phyloP scores from a whole-genome alignment of 2,888 invertebrate genomes.

The Geotrupes spiniger region DNA sequence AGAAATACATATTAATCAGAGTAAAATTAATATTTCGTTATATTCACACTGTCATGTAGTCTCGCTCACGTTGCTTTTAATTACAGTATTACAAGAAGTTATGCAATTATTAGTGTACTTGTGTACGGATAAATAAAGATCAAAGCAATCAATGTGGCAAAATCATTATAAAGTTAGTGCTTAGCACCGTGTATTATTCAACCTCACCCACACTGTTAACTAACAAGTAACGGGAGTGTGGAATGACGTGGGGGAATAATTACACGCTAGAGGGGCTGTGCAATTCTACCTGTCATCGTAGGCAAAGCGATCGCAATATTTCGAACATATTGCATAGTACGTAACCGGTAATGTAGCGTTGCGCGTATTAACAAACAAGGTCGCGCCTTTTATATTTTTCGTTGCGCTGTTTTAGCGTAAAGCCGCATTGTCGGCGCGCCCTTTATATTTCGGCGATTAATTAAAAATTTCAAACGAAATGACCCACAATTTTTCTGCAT shows the following conservation, averaged over 20 bases:
- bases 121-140: conserved; percentile 13
- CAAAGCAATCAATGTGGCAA: conserved; percentile 15
- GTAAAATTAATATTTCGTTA: too few species aligned
- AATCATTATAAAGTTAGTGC: conserved; percentile 12
- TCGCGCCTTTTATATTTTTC: too few species aligned
- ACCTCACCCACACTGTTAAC: conserved; percentile 27
- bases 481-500: neutral
- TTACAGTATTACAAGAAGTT: too few species aligned
- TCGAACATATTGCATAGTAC: conserved; percentile 6
- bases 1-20: too few species aligned
- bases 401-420: neutral
- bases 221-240: conserved; percentile 27
- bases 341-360: too few species aligned
- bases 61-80: too few species aligned
- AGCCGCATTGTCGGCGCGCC: neutral
- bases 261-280: conserved; percentile 33
- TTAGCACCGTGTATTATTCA: conserved; percentile 24
- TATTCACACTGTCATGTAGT: too few species aligned
- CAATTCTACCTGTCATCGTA: conserved; percentile 34
- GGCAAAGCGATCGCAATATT: conserved; percentile 21
- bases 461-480: conserved; percentile 1
- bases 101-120: conserved; percentile 7
- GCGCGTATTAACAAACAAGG: too few species aligned
- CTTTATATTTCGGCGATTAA: conserved; percentile 1
- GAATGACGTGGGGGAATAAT: conserved; percentile 31